phyloP scores from a whole-genome alignment of 2,113 vertebrate genomes.

The Protobothrops flavoviridis region DNA sequence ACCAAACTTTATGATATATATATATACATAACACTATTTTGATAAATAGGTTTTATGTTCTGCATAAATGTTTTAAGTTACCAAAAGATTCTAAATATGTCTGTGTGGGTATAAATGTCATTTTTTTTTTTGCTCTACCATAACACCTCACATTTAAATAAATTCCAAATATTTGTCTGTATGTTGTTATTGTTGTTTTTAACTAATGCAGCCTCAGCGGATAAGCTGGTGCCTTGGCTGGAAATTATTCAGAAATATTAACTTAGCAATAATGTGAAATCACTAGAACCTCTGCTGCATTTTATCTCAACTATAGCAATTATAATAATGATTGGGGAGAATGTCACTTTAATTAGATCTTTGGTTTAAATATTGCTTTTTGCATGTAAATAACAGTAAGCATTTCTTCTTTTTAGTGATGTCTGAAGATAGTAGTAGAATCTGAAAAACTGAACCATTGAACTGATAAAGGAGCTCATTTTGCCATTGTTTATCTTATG shows the following conservation, averaged over 20 bases:
- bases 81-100: background rate
- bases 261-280: background rate
- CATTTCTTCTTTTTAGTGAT: background rate
- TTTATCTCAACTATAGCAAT: background rate
- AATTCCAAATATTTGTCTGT: background rate
- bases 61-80: background rate
- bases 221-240: background rate
- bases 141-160: background rate
- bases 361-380: background rate
- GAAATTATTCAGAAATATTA: background rate
- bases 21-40: conserved; percentile 8
- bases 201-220: background rate
- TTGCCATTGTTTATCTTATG: background rate
- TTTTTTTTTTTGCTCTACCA: conserved; percentile 1
- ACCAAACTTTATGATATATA: conserved; percentile 29
- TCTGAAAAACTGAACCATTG: background rate
- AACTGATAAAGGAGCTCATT: background rate
- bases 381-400: background rate
- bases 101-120: conserved; percentile 42
- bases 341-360: background rate
- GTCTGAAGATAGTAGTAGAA: background rate
- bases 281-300: background rate
- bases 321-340: background rate
- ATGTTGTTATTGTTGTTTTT: conserved; percentile 7
- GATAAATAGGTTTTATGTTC: background rate